Evolutionary conservation across 2,888 invertebrate species (phyloP), one percentile per base, ranked within the genome.

Genomic region (Mythimna pallens): DNA sequence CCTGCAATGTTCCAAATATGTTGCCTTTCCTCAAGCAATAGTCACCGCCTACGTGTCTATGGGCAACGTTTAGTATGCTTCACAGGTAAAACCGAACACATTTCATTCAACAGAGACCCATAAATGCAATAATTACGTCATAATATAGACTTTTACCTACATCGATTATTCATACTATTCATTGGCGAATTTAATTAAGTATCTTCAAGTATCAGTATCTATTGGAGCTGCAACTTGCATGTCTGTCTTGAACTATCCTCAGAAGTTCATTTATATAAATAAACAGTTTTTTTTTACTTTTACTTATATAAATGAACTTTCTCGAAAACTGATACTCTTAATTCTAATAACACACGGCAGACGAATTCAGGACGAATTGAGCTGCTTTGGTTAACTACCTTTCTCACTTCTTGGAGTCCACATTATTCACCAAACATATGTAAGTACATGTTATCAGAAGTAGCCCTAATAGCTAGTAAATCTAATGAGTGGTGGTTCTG

Each of bases 11-110:
- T 47, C 47, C 17, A 20, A 47, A 47, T 20, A 47, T 2, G 47
- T 47, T 47, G 47, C 47, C 17, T 47, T 47, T 47, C 47, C 47
- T 20, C 47, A 9, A 20, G 12, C 25, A n/a, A 7, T 40, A 34
- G 20, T 20, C 20, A 30, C 47, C 47, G 17, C 17, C 43, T 52
- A 36, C 36, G 36, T 68, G 40, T 14, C 34, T 47, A 4, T 22
- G 54, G 43, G 34, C n/a, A 30, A 14, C 36, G 22, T 22, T 40
- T 9, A 34, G 22, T 63, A 58, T 65, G 57, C 57, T 50, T 22
- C 57, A 40, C 30, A 74, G 34, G 76, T 59, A 47, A n/a, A 47
- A 25, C 52, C 65, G n/a, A 22, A 66, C 66, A 52, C 30, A 59
- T 50, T 65, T 57, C 30, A 58, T 74, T 57, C 14, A 63, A 22